These are phyloP conservation scores for Craterocephalus amniculus DNA, from an alignment of 2,797 vertebrate species.

Conservation along the genomic window DNA sequence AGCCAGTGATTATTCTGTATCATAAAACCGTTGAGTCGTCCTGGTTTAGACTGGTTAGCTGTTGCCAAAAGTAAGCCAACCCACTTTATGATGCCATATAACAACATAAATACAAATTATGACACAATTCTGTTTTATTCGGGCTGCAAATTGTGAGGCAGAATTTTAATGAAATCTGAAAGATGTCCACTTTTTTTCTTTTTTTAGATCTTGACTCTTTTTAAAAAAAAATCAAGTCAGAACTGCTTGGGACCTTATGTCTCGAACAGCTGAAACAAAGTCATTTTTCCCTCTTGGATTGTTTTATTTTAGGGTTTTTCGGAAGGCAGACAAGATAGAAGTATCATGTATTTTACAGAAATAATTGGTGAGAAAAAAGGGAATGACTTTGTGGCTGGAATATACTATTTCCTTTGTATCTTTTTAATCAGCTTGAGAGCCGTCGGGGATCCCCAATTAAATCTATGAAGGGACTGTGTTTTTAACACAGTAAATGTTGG, in stretches of 20 bases:
- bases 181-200: too few relatives aligned
- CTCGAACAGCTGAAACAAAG: background rate
- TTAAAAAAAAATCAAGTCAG: background rate
- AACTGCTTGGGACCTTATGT: background rate
- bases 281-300: background rate
- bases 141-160: background rate
- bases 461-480: conserved; percentile 4
- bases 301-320: background rate
- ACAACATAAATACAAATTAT: background rate
- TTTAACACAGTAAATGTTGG: background rate
- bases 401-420: background rate
- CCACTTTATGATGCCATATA: background rate
- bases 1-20: too few relatives aligned
- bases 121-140: background rate
- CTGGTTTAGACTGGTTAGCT: too few relatives aligned
- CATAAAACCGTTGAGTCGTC: too few relatives aligned
- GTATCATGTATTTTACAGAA: conserved; percentile 4
- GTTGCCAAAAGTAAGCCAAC: background rate
- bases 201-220: background rate
- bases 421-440: conserved; percentile 8
- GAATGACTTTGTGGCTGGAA: background rate
- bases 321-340: background rate
- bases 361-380: background rate
- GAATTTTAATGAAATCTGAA: background rate
- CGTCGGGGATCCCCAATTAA: conserved; percentile 1